Conservation (phyloP, 1,140 invertebrate genomes). For the Medauroidea extradentata region DNA sequence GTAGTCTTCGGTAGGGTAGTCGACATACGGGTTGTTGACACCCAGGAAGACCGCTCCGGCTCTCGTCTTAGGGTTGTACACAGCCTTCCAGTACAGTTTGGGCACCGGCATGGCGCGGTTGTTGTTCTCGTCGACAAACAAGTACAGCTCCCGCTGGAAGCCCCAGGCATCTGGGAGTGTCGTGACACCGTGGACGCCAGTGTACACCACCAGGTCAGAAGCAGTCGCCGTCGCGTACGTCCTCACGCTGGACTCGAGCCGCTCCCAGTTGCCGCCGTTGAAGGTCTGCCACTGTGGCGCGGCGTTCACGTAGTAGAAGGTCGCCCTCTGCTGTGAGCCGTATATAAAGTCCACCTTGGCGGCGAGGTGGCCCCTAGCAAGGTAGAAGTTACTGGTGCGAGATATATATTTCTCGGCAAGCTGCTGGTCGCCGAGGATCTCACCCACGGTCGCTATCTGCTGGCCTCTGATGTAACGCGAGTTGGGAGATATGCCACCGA, state of each 20-base stretch:
- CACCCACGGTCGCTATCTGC: slow-evolving; percentile 19
- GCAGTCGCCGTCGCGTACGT: not conserved
- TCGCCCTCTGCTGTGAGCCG: slow-evolving; percentile 34
- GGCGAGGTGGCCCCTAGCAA: slow-evolving; percentile 44
- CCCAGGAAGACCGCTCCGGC: slow-evolving; percentile 55
- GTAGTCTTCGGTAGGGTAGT: not conserved
- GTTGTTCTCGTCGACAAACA: slow-evolving; percentile 42
- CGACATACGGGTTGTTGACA: slow-evolving; percentile 58
- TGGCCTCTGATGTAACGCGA: slow-evolving; percentile 22
- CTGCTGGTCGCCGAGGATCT: slow-evolving; percentile 32
- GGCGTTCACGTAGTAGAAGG: slow-evolving; percentile 45
- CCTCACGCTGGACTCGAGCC: slow-evolving; percentile 22
- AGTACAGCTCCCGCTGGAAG: slow-evolving; percentile 43
- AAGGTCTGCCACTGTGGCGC: slow-evolving; percentile 46
- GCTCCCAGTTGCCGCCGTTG: slow-evolving; percentile 48
- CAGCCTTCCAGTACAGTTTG: slow-evolving; percentile 56
- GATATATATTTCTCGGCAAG: slow-evolving; percentile 37
- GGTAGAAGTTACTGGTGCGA: slow-evolving; percentile 17
- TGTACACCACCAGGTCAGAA: slow-evolving; percentile 22
- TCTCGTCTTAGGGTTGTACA: slow-evolving; percentile 48
- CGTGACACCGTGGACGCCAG: slow-evolving; percentile 36
- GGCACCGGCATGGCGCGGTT: slow-evolving; percentile 49
- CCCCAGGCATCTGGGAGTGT: slow-evolving; percentile 31
- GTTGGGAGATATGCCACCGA: slow-evolving; percentile 21
- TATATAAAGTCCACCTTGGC: slow-evolving; percentile 43